Evolutionary conservation across 2,797 vertebrate genomes (phyloP), one percentile per base, ranked within the genome.

Genomic region (Coreius guichenoti): DNA sequence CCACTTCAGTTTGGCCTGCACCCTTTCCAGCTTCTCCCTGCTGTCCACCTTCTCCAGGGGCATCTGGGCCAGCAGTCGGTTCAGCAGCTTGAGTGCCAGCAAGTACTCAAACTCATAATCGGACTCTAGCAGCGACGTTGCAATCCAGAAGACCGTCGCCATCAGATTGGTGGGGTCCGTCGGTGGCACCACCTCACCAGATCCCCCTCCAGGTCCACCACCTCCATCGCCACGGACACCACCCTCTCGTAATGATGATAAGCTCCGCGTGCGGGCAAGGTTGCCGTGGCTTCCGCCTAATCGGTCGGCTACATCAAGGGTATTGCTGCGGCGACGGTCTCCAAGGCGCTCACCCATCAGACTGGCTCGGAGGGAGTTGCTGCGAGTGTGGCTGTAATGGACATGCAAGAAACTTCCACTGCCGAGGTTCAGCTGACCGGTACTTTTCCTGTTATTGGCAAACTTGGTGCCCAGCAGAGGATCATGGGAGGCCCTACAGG

Each of bases 41-140:
- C 97, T 98, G 91, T 99, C 98, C 0, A 93, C 94, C 16, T 96
- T 97, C 88, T 99, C 98, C 94, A 99, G 94, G 81, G 98, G 97
- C 93, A 99, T 93, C 86, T 99, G 98, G 80, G 96, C 96, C 76
- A 99, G 96, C 89, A 99, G 96, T 90, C 97, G 97, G 94, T 99
- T 99, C 45, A 99, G 96, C 0, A 99, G 94, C 88, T 96, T 96
- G 91, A 99, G 96, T 4, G 98, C 98, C 91, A 99, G 92, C 93
- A 99, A 95, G 89, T 99, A 99, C 93, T 99, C 98, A 43, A 99
- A 99, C 89, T 99, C 98, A 2, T 99, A 99, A 94, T 99, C 98
- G 0, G 98, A 99, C 93, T 99, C 98, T 0, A 99, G 92, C 86
- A 99, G 93, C 0, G 98, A 99, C 1, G 97, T 92, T 6, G 97